A percentile compares a stretch with the other conserved stretches of the same genome.
These are phyloP conservation scores for Sebastes nivosus DNA, from an alignment of 2,797 vertebrate species.

Conservation along the genomic window DNA sequence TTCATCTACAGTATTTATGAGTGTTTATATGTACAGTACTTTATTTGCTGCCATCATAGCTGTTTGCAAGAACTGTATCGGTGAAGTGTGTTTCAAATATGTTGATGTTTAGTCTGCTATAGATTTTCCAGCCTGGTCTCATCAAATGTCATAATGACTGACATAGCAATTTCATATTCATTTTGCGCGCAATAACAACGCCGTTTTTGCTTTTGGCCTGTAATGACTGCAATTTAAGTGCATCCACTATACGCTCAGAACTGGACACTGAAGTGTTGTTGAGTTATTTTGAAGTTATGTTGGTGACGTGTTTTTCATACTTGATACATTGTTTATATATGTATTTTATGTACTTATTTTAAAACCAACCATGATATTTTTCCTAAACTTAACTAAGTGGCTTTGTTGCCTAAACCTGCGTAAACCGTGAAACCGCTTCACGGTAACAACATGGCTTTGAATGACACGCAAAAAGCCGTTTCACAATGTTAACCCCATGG, in stretches of 20 bases:
- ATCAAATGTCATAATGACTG: neutral
- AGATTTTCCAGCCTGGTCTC: neutral
- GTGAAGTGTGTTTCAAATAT: neutral
- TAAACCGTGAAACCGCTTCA: too few relatives aligned
- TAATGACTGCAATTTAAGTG: neutral
- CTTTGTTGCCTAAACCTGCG: too few relatives aligned
- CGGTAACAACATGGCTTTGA: too few relatives aligned
- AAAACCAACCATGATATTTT: too few relatives aligned
- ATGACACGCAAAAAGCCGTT: too few relatives aligned
- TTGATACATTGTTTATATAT: too few relatives aligned
- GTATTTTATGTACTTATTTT: too few relatives aligned
- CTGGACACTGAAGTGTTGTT: too few relatives aligned
- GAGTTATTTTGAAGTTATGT: too few relatives aligned
- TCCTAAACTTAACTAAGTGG: too few relatives aligned
- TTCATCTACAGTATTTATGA: neutral
- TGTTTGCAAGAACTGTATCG: conserved; percentile 18
- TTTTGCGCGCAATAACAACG: neutral
- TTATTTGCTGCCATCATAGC: neutral
- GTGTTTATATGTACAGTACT: neutral
- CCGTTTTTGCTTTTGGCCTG: neutral
- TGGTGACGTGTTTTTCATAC: too few relatives aligned
- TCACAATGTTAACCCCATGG: rapidly evolving
- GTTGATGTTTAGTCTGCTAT: conserved; percentile 23
- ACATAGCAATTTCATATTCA: neutral
- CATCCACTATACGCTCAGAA: too few relatives aligned